A percentile compares a stretch with the other conserved stretches of the same genome.
These are phyloP conservation scores for Nerophis lumbriciformis DNA, from an alignment of 2,113 vertebrate genomes.

Conservation along the genomic window DNA sequence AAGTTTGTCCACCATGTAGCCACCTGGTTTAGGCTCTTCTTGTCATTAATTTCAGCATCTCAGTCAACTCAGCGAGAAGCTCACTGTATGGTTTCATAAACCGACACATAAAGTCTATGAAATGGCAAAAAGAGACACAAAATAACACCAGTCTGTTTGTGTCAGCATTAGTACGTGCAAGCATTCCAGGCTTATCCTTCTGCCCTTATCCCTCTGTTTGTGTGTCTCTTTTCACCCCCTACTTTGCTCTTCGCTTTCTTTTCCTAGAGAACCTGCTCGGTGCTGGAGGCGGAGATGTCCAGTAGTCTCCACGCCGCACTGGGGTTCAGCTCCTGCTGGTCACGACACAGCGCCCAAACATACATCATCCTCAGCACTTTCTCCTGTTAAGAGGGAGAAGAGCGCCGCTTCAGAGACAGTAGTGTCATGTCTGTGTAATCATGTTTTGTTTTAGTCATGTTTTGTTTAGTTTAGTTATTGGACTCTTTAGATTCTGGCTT, in stretches of 20 bases:
- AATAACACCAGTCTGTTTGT: slow-evolving; percentile 8
- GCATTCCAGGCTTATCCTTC: slow-evolving; percentile 23
- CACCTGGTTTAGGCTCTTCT: not conserved
- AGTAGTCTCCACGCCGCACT: slow-evolving; percentile 88
- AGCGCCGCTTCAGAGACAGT: slow-evolving; percentile 11
- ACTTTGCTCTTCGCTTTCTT: not conserved
- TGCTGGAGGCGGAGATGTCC: slow-evolving; percentile 90
- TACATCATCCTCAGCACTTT: slow-evolving; percentile 92
- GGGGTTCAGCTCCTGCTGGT: slow-evolving; percentile 92
- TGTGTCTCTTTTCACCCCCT: slow-evolving; percentile 12
- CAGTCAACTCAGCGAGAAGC: not conserved
- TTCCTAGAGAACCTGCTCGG: slow-evolving; percentile 84
- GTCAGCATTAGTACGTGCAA: slow-evolving; percentile 9
- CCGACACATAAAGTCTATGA: slow-evolving; percentile 12
- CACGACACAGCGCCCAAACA: slow-evolving; percentile 91
- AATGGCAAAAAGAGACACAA: slow-evolving; percentile 13
- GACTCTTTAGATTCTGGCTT: no score
- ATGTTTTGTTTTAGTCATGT: no score
- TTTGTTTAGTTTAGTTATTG: no score
- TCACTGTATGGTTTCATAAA: slow-evolving; percentile 11
- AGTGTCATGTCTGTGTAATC: no score
- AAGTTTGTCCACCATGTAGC: not conserved
- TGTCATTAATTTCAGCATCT: slow-evolving; percentile 5
- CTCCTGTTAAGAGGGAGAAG: slow-evolving; percentile 69
- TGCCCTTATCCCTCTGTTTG: slow-evolving; percentile 10